Conservation (phyloP, 1,140 invertebrate species). For the Sminthurides bifidus region DNA sequence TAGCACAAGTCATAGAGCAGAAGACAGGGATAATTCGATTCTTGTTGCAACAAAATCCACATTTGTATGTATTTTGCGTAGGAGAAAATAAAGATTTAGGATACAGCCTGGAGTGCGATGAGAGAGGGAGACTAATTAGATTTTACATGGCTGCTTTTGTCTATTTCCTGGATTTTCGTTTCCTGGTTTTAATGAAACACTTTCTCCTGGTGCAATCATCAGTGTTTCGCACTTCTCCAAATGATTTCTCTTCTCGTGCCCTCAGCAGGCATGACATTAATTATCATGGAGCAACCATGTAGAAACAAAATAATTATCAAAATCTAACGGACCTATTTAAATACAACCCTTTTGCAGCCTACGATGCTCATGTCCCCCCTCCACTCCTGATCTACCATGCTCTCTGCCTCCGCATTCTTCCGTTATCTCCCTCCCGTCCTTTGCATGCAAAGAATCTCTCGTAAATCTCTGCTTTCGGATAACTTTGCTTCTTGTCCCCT, state of each 20-base stretch:
- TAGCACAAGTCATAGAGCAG: too few species aligned
- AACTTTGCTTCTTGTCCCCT: too few species aligned
- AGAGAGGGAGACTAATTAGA: slow-evolving; percentile 21
- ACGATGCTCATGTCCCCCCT: too few species aligned
- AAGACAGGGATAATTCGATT: too few species aligned
- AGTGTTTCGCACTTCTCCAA: slow-evolving; percentile 29
- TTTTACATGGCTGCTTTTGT: slow-evolving; percentile 13
- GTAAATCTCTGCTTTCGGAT: too few species aligned
- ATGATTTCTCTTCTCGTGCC: slow-evolving; percentile 25
- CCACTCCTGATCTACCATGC: too few species aligned
- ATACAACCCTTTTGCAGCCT: too few species aligned
- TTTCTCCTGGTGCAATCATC: slow-evolving; percentile 26
- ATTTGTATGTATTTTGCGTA: neutral
- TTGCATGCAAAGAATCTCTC: too few species aligned
- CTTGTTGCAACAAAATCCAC: too few species aligned
- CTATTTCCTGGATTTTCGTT: slow-evolving; percentile 21
- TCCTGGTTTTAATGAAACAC: slow-evolving; percentile 31
- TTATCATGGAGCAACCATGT: slow-evolving; percentile 25
- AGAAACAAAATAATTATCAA: slow-evolving; percentile 28
- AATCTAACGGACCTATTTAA: too few species aligned
- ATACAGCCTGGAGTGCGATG: neutral
- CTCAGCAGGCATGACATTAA: slow-evolving; percentile 24
- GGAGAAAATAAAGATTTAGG: neutral
- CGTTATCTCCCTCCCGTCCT: too few species aligned
- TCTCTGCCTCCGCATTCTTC: too few species aligned